Conservation (phyloP, 2,113 vertebrate species). For the Eurystomus gularis region DNA sequence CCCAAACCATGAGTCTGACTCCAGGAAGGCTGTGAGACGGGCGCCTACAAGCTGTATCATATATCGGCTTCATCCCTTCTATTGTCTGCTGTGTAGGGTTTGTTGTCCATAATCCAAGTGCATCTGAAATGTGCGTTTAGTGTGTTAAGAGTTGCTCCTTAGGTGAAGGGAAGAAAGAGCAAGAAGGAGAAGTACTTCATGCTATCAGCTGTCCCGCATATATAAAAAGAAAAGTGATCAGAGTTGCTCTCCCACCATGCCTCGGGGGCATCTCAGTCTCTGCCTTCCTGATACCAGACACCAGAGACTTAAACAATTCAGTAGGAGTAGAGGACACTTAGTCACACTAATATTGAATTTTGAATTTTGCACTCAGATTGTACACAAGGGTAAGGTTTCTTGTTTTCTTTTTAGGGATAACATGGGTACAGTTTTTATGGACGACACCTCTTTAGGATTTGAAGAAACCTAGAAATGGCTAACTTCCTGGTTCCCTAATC, state of each 20-base stretch:
- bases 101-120: not conserved
- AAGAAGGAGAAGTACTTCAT: not conserved
- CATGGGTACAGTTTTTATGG: too few relatives aligned
- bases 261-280: rapidly evolving
- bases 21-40: not conserved
- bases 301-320: too few relatives aligned
- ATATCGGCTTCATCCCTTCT: not conserved
- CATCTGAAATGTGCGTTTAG: not conserved
- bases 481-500: too few relatives aligned
- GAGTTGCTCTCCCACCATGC: not conserved
- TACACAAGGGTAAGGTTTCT: too few relatives aligned
- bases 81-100: not conserved
- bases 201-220: not conserved
- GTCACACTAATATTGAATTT: too few relatives aligned
- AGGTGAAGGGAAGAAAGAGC: not conserved
- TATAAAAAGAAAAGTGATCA: not conserved
- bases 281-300: not conserved
- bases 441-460: too few relatives aligned
- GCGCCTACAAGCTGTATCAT: not conserved
- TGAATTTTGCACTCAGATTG: too few relatives aligned
- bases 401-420: too few relatives aligned
- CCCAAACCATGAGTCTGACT: not conserved
- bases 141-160: not conserved
- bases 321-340: too few relatives aligned
- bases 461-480: too few relatives aligned